These are phyloP conservation scores for Notarius quadriscutis DNA, from an alignment of 2,113 vertebrate species.

Conservation along the genomic window DNA sequence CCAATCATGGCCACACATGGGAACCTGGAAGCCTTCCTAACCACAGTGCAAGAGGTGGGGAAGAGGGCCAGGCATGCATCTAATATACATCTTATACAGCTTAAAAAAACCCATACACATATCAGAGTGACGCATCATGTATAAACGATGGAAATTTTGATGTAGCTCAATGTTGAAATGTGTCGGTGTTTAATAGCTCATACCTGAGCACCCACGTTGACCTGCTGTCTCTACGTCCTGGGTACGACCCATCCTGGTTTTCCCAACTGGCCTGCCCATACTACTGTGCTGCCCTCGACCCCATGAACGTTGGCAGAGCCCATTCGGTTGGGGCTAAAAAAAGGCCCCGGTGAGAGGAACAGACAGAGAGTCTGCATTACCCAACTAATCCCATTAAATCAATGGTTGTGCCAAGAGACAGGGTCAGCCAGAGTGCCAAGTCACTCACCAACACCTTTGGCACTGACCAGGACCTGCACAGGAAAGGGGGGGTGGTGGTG, in stretches of 20 bases:
- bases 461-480: conserved; percentile 65
- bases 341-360: conserved; percentile 73
- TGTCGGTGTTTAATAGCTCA: neutral
- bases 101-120: neutral
- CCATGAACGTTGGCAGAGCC: conserved; percentile 73
- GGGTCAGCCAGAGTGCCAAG: conserved; percentile 80
- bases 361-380: conserved; percentile 79
- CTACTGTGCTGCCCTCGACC: conserved; percentile 72
- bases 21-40: conserved; percentile 60
- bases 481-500: conserved; percentile 52
- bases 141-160: neutral
- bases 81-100: conserved; percentile 33
- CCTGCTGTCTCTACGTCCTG: conserved; percentile 29
- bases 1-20: conserved; percentile 65
- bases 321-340: conserved; percentile 70
- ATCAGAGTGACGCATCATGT: neutral
- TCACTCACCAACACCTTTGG: conserved; percentile 77
- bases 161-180: neutral
- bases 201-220: conserved; percentile 45
- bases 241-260: conserved; percentile 62
- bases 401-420: conserved; percentile 70
- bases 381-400: conserved; percentile 80
- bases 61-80: conserved; percentile 12
- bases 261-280: conserved; percentile 17
- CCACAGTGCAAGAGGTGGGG: neutral